These are phyloP conservation scores for Aphelenchoides fujianensis DNA, from an alignment of 1,140 invertebrate genomes.

Conservation along the genomic window DNA sequence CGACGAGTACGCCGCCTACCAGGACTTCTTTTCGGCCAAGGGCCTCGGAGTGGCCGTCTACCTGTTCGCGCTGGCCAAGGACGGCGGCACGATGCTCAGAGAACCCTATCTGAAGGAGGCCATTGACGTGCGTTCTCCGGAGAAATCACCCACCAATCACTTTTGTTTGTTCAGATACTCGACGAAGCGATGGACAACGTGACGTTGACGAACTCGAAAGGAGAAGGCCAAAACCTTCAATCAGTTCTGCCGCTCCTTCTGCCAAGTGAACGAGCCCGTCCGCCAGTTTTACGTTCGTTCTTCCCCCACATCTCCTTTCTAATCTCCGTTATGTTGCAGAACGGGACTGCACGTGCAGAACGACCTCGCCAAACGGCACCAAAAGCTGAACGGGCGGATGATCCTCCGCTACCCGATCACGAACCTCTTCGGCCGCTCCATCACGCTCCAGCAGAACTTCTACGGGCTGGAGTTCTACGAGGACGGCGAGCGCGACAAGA, in stretches of 20 bases:
- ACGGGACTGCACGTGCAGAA: constrained; percentile 54
- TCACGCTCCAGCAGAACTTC: constrained; percentile 58
- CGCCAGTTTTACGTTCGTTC: constrained; percentile 51
- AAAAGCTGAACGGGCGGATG: constrained; percentile 43
- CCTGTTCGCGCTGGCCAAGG: constrained; percentile 53
- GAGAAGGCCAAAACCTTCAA: constrained; percentile 37
- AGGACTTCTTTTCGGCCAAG: constrained; percentile 54
- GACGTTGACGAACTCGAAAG: constrained; percentile 42
- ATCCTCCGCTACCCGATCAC: constrained; percentile 51
- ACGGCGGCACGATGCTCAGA: constrained; percentile 57
- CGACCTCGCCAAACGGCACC: constrained; percentile 29
- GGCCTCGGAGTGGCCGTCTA: constrained; percentile 54
- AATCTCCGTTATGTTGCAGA: constrained; percentile 32
- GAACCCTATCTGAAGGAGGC: constrained; percentile 52
- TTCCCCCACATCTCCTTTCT: background rate
- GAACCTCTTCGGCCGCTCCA: constrained; percentile 46
- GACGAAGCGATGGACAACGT: constrained; percentile 51
- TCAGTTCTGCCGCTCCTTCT: constrained; percentile 54
- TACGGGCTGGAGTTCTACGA: constrained; percentile 56
- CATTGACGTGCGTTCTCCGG: constrained; percentile 34
- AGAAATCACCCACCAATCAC: background rate
- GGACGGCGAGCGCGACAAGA: background rate
- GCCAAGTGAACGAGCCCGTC: constrained; percentile 57
- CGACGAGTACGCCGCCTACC: constrained; percentile 48
- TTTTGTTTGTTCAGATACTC: constrained; percentile 47